These are phyloP conservation scores for Mythimna lalbum DNA, from an alignment of 2,888 invertebrate species.

Conservation along the genomic window DNA sequence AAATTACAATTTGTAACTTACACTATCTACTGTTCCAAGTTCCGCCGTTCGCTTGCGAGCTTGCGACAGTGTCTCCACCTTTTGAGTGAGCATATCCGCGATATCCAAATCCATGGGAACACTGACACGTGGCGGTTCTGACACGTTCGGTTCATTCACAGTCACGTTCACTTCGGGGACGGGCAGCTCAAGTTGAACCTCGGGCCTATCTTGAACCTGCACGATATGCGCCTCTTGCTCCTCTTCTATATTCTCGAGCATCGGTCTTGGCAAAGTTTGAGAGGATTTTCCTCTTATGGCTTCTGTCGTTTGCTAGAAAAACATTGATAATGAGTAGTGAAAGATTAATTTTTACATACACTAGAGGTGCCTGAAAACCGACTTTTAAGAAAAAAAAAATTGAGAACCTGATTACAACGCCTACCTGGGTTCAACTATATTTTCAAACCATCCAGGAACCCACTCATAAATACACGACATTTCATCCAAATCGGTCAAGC, in stretches of 20 bases:
- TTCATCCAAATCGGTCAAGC: too few species aligned
- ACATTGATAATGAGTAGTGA: not conserved
- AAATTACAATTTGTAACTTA: slow-evolving; percentile 48
- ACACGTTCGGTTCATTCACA: slow-evolving; percentile 45
- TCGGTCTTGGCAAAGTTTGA: slow-evolving; percentile 42
- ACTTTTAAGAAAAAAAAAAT: too few species aligned
- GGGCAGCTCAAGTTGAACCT: slow-evolving; percentile 35
- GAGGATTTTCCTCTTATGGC: slow-evolving; percentile 57
- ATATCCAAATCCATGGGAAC: slow-evolving; percentile 69
- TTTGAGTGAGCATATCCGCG: slow-evolving; percentile 78
- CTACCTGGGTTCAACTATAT: too few species aligned
- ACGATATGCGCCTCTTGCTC: slow-evolving; percentile 56
- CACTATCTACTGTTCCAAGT: slow-evolving; percentile 55
- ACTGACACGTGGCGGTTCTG: slow-evolving; percentile 48
- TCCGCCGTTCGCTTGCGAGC: slow-evolving; percentile 66
- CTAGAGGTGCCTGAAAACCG: too few species aligned
- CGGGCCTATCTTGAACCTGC: slow-evolving; percentile 40
- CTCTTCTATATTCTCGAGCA: slow-evolving; percentile 70
- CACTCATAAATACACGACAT: too few species aligned
- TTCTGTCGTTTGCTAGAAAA: slow-evolving; percentile 51
- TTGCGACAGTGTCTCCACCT: slow-evolving; percentile 69
- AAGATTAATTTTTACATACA: too few species aligned
- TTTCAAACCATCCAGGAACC: too few species aligned
- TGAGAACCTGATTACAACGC: too few species aligned
- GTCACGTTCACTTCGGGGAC: slow-evolving; percentile 54